Conservation (phyloP, 2,888 invertebrate species). For the Hoplodrina ambigua region DNA sequence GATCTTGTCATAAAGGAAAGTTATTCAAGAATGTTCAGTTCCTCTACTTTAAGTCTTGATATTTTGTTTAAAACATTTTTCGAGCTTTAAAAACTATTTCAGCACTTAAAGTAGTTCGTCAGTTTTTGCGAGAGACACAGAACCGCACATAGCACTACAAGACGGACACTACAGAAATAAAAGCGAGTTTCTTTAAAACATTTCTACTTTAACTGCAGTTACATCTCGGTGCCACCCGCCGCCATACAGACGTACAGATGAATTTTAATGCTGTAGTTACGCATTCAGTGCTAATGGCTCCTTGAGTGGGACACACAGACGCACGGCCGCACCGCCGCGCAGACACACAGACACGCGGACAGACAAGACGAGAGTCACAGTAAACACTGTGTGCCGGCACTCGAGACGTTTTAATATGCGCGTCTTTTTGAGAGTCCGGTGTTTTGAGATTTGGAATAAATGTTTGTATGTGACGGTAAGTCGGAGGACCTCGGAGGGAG, state of each 20-base stretch:
- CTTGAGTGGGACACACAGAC: constrained; percentile 68
- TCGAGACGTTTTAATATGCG: constrained; percentile 54
- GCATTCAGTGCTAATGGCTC: constrained; percentile 77
- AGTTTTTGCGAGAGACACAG: constrained; percentile 1
- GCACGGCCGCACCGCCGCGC: not conserved
- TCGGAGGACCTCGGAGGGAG: not conserved
- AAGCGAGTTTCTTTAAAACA: constrained; percentile 25
- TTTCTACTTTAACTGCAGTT: constrained; percentile 46
- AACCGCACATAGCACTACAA: constrained; percentile 1
- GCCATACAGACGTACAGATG: constrained; percentile 69
- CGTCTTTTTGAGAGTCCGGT: constrained; percentile 48
- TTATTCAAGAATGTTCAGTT: not conserved
- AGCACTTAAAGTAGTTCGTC: not conserved
- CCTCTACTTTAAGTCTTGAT: not conserved
- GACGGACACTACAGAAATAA: constrained; percentile 14
- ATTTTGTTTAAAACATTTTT: not conserved
- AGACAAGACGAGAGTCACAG: constrained; percentile 47
- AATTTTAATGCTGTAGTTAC: constrained; percentile 77
- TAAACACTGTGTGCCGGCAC: constrained; percentile 49
- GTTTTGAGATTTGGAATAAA: constrained; percentile 17
- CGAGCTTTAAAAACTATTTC: not conserved
- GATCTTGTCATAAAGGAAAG: not conserved
- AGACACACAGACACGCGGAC: constrained; percentile 8
- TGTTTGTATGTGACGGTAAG: constrained; percentile 16
- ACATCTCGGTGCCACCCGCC: constrained; percentile 45